Evolutionary conservation across 1,140 invertebrate genomes (phyloP), one percentile per base, ranked within the genome.

Genomic region (Octopus sinensis): DNA sequence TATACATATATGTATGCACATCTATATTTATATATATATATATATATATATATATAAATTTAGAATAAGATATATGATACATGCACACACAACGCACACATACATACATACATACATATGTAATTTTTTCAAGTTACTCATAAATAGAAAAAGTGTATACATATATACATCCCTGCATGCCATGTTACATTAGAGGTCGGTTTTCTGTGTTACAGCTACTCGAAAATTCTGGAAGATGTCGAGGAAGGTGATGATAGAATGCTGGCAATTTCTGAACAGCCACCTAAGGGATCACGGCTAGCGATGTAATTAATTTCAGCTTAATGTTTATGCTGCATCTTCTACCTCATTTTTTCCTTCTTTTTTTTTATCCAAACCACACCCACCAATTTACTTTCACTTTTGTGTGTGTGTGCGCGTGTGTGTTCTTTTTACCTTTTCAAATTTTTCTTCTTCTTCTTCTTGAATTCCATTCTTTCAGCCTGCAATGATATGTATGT

Each of bases 291-390:
- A 7, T 80, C 83, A 13, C 80, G 83, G 53, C 82, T 84, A 76
- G 83, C 83, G 54, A 84, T 84, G 83, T 84, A 84, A 84, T 76
- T 17, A 79, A 12, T 77, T 43, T 77, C 43, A 43, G 76, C 76
- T 77, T 77, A 51, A 13, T 52, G 30, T 77, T 77, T 51, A 77
- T 73, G 30, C 30, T 73, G 68, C 68, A 73, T 73, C 68, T 73
- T 73, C 30, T 73, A 43, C 30, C 30, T 43, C 30, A 43, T 73
- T 73, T 73, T 73, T 73, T 5, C 68, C 68, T 10, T 73, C 30
- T 17, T 73, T 73, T 73, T 43, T 43, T 43, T 43, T 43, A 43
- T 43, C 30, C 30, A 43, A 43, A 43, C 30, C 30, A 43, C 30
- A 43, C 30, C 30, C 30, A 43, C 30, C 30, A 43, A 43, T 43